Base-by-base conservation (phyloP, 1,140 invertebrate species). In the Bemisia tabaci region DNA sequence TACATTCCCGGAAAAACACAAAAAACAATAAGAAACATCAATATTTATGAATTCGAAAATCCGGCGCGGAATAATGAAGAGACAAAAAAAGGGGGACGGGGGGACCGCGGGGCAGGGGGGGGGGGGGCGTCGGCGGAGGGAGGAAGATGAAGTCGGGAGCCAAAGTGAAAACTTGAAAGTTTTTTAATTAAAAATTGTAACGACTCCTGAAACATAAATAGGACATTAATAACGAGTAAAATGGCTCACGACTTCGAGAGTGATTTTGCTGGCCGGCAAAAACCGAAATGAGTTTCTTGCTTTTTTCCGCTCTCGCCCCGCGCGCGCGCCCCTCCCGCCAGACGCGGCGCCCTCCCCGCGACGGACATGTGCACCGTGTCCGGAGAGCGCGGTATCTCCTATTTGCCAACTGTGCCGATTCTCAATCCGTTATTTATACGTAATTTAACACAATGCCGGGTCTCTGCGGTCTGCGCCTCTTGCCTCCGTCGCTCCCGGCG, bases 161-260 rank as follows among this genome's bases (percentile, higher is more conserved):
- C 33, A 48, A 48, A 48, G 33, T 48, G 33, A 48, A 48, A 48
- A 48, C 33, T 48, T 48, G 33, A 48, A 48, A 48, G 33, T 48
- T 48, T 48, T 48, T 48, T 48, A 48, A 48, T 48, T 48, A 48
- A 48, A 48, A 48, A 48, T 48, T 48, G 33, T 48, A 48, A 48
- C 33, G 33, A 48, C 33, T 48, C 33, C 33, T 48, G 33, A 48
- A 48, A 48, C 33, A 48, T 48, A 48, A 48, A 48, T 48, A 48
- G 33, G 33, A 48, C 33, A 48, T 48, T 48, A 48, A 48, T 48
- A 48, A 48, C 33, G 33, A 48, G 33, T 48, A 48, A 48, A 48
- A 48, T 48, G 33, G 33, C 33, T 48, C 33, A 48, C 33, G 33
- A n/a, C n/a, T n/a, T n/a, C n/a, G n/a, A n/a, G n/a, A 48, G 33